Conservation (phyloP, 2,888 invertebrate genomes). For the Heliconius ethilla region DNA sequence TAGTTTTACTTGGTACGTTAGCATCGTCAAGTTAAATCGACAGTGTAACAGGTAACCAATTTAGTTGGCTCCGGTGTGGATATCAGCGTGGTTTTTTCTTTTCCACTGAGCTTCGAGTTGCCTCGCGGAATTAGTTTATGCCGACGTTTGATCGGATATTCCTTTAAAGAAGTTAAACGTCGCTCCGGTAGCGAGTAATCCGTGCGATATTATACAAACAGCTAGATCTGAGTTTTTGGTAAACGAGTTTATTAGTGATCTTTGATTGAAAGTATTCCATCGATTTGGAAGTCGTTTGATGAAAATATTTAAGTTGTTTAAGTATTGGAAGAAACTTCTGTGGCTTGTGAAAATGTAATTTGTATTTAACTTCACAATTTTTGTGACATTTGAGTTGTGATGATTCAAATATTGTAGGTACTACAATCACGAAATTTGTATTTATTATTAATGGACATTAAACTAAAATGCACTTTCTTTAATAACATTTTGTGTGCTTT, state of each 20-base stretch:
- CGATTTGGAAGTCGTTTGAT: conserved; percentile 40
- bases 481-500: background rate
- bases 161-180: conserved; percentile 74
- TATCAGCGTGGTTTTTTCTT: conserved; percentile 65
- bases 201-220: conserved; percentile 62
- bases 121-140: conserved; percentile 79
- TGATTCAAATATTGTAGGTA: background rate
- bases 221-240: conserved; percentile 53
- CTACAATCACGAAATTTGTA: background rate
- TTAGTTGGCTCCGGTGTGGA: conserved; percentile 66
- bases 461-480: background rate
- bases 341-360: conserved; percentile 23
- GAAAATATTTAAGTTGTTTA: conserved; percentile 37
- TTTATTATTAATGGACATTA: background rate
- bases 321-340: conserved; percentile 35
- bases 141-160: conserved; percentile 78
- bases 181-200: conserved; percentile 61
- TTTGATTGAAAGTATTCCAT: conserved; percentile 48
- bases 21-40: conserved; percentile 63
- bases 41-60: conserved; percentile 75
- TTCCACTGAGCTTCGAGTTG: conserved; percentile 74
- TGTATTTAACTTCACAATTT: conserved; percentile 8
- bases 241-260: conserved; percentile 58
- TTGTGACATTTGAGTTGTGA: background rate
- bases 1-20: conserved; percentile 44